phyloP scores from a whole-genome alignment of 2,113 vertebrate species.

The Amphiprion percula region DNA sequence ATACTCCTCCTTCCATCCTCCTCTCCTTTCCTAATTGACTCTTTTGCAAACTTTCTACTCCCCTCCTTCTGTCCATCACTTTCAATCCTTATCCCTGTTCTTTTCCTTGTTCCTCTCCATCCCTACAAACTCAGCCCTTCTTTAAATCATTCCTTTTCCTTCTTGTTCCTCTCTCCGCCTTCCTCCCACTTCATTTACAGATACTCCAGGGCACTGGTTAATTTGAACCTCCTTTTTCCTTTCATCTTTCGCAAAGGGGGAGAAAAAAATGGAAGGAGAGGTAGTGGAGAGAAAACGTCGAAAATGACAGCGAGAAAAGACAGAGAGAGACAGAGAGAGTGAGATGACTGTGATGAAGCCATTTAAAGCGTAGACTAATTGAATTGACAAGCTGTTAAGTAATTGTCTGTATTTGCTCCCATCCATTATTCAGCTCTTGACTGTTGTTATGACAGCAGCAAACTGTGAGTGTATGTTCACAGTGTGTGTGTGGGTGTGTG shows the following conservation, averaged over 20 bases:
- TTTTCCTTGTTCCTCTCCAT: background rate
- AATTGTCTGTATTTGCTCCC: constrained; percentile 60
- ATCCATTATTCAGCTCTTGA: constrained; percentile 59
- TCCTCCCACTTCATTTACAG: constrained; percentile 3
- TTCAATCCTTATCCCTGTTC: background rate
- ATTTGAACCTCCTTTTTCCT: constrained; percentile 9
- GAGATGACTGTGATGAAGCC: constrained; percentile 57
- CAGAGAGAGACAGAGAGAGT: background rate
- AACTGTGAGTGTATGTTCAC: constrained; percentile 11
- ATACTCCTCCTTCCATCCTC: background rate
- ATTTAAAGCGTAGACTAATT: constrained; percentile 67
- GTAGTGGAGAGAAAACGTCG: background rate
- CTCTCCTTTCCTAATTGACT: background rate
- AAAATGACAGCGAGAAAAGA: constrained; percentile 19
- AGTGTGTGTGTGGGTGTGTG: constrained; percentile 4
- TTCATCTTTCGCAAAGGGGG: constrained; percentile 32
- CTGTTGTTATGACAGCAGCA: constrained; percentile 53
- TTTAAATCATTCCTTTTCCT: background rate
- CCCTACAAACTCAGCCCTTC: background rate
- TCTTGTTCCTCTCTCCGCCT: background rate
- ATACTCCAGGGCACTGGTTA: constrained; percentile 5
- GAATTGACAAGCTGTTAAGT: constrained; percentile 71
- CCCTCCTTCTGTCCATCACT: background rate
- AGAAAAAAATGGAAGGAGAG: background rate
- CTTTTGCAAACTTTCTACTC: background rate